phyloP scores from a whole-genome alignment of 1,140 invertebrate species.

The Cecropterus lyciades region DNA sequence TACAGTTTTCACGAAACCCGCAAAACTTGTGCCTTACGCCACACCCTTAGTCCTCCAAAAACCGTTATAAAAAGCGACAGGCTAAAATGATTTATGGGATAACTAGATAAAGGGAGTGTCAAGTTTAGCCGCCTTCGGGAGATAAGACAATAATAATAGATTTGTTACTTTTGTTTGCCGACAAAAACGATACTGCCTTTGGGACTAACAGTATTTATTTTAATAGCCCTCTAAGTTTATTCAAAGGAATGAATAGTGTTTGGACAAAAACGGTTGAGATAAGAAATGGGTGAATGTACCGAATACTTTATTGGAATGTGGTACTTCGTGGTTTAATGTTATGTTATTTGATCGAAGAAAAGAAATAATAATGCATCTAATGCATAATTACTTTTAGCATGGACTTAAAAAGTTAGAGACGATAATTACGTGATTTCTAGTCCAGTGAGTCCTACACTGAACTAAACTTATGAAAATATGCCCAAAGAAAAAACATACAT shows the following conservation, averaged over 20 bases:
- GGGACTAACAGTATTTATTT: conserved; percentile 25
- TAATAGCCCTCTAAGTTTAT: conserved; percentile 26
- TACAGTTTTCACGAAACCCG: neutral
- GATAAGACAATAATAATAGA: conserved; percentile 70
- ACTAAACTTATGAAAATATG: no score
- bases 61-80: conserved; percentile 68
- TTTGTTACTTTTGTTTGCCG: conserved; percentile 46
- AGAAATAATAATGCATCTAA: no score
- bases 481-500: no score
- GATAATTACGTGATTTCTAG: no score
- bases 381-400: no score
- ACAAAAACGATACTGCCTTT: conserved; percentile 22
- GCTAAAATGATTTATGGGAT: conserved; percentile 69
- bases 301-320: no score
- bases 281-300: no score
- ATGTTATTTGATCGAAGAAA: no score
- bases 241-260: neutral
- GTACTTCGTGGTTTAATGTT: no score
- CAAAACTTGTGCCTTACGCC: conserved; percentile 35
- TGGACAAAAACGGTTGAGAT: no score
- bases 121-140: conserved; percentile 51
- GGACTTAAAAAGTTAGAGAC: no score
- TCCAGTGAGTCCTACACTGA: no score
- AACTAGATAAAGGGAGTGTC: conserved; percentile 64
- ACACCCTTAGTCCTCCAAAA: conserved; percentile 44